Evolutionary conservation across 2,888 invertebrate genomes (phyloP), one percentile per base, ranked within the genome.

Genomic region (Ernsta delagoae): DNA sequence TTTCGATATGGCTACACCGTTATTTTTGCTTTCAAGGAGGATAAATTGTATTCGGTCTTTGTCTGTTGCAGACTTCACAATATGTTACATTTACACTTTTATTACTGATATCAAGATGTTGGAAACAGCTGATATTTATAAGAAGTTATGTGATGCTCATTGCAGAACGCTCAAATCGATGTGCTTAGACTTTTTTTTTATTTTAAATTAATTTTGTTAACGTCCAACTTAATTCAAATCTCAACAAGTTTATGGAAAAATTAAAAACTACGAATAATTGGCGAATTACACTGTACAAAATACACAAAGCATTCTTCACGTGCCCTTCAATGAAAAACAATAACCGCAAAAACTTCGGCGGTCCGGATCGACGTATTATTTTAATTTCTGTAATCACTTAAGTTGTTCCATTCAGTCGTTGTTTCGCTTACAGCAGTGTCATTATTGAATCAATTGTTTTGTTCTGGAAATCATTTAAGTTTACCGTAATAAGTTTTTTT

Each of bases 371-470:
- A 3, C 36, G 36, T 61, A 24, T 62, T 68, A 68, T 48, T 68
- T 57, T 62, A 57, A 57, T 50, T 68, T 62, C 54, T 39, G 62
- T 63, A 63, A 63, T 59, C 39, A 48, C 41, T 48, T 63, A 59
- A 56, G 56, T 48, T 48, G 1, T 48, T 50, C 53, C 7, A 48
- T 48, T 48, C 62, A 59, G 31, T 63, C 63, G 63, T 59, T 68
- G 31, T 63, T 60, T 5, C 6, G 39, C 56, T 68, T 68, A 63
- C 68, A 50, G 62, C 61, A 36, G 62, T 68, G 68, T 62, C 68
- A 59, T 68, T 68, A 68, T 68, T 68, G 50, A 68, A 63, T 68
- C 62, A 62, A 68, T 68, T 68, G 68, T 68, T 68, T 68, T 68
- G 68, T 68, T 68, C 12, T 63, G 68, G 12, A 68, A 59, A 68